Conservation (phyloP, 2,888 invertebrate species). For the Apamea monoglypha region DNA sequence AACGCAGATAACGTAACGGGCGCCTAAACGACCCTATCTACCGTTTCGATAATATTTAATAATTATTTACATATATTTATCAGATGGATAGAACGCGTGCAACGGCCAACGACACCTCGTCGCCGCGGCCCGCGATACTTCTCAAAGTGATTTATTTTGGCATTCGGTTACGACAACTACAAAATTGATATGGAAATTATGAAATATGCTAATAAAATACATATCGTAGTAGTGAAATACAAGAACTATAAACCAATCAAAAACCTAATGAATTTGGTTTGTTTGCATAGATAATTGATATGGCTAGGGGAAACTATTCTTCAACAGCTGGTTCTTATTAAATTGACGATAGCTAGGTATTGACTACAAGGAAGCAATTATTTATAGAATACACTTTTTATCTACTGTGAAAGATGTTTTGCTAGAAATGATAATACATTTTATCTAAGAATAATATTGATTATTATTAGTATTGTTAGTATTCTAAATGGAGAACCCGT, state of each 20-base stretch:
- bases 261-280: constrained; percentile 59
- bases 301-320: constrained; percentile 17
- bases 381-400: not conserved
- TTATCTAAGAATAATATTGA: not conserved
- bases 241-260: constrained; percentile 61
- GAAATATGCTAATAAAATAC: constrained; percentile 67
- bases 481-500: not conserved
- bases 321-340: constrained; percentile 4
- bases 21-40: constrained; percentile 88
- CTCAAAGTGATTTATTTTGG: constrained; percentile 78
- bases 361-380: not conserved
- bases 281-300: constrained; percentile 56
- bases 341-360: not conserved
- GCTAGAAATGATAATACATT: not conserved
- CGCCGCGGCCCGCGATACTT: constrained; percentile 71
- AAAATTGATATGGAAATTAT: constrained; percentile 69
- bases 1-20: constrained; percentile 87
- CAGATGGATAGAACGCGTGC: constrained; percentile 86
- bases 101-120: constrained; percentile 77
- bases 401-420: not conserved
- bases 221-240: constrained; percentile 51
- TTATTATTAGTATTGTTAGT: not conserved
- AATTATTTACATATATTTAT: constrained; percentile 89
- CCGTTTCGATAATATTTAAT: constrained; percentile 88
- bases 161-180: constrained; percentile 71